Percentiles rank a stretch among this genome's conserved stretches.
These are phyloP conservation scores for Bungarus multicinctus DNA, from an alignment of 2,113 vertebrate genomes.

Conservation along the genomic window DNA sequence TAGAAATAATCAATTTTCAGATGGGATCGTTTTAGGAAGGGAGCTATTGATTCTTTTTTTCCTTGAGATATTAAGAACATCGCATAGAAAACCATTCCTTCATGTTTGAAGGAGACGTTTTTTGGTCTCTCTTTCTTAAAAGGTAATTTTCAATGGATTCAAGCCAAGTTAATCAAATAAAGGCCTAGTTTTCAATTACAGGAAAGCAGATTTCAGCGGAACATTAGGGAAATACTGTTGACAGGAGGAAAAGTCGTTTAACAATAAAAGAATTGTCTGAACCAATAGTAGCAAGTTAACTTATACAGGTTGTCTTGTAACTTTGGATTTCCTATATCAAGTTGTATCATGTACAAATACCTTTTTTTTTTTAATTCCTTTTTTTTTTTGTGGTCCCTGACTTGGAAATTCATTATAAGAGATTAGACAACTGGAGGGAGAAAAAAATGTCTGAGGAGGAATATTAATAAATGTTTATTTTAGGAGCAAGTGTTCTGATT, in stretches of 20 bases:
- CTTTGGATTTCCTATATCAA: background rate
- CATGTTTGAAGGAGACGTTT: background rate
- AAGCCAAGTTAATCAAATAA: background rate
- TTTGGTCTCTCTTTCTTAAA: background rate
- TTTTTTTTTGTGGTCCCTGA: background rate
- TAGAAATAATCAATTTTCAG: slow-evolving; percentile 17
- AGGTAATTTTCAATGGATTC: slow-evolving; percentile 4
- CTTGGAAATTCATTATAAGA: background rate
- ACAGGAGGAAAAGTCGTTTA: background rate
- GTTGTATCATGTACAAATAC: background rate
- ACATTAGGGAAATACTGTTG: background rate
- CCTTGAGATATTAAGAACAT: slow-evolving; percentile 19
- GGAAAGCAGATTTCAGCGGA: background rate
- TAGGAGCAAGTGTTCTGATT: background rate
- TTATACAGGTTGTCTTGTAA: background rate
- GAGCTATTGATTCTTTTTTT: slow-evolving; percentile 19
- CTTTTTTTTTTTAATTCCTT: background rate
- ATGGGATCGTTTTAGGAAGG: slow-evolving; percentile 16
- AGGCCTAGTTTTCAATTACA: background rate
- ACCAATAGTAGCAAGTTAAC: background rate
- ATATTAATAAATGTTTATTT: background rate
- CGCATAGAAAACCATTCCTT: background rate
- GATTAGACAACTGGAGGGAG: background rate
- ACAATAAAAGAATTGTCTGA: background rate
- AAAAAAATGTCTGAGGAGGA: background rate